phyloP scores from a whole-genome alignment of 2,797 vertebrate species.

The Hylomyscus alleni region DNA sequence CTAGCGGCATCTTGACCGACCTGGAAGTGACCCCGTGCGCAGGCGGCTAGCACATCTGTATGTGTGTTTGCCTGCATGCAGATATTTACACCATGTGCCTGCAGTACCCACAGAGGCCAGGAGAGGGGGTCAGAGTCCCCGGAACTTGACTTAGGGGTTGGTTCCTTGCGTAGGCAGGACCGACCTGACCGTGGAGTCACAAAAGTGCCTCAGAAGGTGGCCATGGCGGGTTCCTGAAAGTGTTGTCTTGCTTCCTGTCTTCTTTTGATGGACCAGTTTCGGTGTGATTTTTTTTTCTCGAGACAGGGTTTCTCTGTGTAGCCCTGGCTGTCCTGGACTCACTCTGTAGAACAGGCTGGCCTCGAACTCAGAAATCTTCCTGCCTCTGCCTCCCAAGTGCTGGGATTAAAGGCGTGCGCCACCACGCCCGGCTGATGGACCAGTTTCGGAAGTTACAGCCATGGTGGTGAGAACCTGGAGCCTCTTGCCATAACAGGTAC shows the following conservation, averaged over 20 bases:
- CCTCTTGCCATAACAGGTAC: not conserved
- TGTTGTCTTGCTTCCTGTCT: not conserved
- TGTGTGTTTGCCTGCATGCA: not conserved
- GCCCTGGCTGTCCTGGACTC: no score
- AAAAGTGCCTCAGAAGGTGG: not conserved
- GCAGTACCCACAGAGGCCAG: not conserved
- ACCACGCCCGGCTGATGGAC: no score
- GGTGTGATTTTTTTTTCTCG: no score
- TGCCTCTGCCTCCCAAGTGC: no score
- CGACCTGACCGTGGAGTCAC: no score
- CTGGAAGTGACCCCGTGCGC: not conserved
- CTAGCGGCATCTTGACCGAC: slow-evolving; percentile 13
- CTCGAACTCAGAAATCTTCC: no score
- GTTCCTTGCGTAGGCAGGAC: not conserved
- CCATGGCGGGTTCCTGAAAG: not conserved
- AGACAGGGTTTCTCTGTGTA: no score
- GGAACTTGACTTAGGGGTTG: not conserved
- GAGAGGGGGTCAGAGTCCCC: not conserved
- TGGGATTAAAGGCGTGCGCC: no score
- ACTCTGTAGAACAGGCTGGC: no score
- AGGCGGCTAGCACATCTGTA: not conserved
- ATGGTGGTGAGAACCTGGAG: not conserved
- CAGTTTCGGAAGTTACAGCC: not conserved
- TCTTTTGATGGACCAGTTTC: not conserved
- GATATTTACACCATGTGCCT: not conserved